Evolutionary conservation across 1,140 invertebrate species (phyloP).

Genomic region (Chymomyza costata): DNA sequence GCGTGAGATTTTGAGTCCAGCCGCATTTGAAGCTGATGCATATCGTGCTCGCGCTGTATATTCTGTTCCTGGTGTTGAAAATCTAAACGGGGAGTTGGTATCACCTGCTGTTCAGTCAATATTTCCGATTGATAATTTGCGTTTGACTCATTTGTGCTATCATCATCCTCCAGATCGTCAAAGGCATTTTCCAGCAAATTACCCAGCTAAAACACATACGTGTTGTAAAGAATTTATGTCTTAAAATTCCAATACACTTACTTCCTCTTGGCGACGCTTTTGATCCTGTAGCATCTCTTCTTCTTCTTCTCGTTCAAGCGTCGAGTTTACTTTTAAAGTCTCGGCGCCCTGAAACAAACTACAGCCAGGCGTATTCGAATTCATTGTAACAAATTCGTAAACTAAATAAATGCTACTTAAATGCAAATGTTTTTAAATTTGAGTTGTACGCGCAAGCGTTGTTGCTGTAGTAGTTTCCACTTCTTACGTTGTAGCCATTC

Average conservation of each 20-base stretch:
- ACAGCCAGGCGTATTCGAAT: conserved; percentile 78
- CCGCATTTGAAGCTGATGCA: conserved; percentile 53
- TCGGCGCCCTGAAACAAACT: conserved; percentile 79
- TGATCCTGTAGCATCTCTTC: conserved; percentile 79
- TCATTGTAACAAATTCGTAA: background rate
- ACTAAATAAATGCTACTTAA: background rate
- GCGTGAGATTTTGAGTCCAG: conserved; percentile 54
- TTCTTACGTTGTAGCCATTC: too few relatives aligned
- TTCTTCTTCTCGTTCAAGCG: conserved; percentile 77
- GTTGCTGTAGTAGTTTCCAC: too few relatives aligned
- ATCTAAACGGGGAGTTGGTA: conserved; percentile 2
- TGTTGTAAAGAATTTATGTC: background rate
- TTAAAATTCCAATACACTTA: conserved; percentile 40
- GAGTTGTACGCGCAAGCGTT: too few relatives aligned
- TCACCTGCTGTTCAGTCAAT: conserved; percentile 24
- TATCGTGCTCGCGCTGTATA: conserved; percentile 25
- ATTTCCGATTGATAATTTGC: conserved; percentile 49
- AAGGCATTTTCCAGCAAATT: conserved; percentile 78
- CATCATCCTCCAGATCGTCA: conserved; percentile 78
- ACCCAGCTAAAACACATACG: conserved; percentile 73
- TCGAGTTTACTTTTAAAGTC: conserved; percentile 78
- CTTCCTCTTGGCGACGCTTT: conserved; percentile 78
- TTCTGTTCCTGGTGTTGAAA: conserved; percentile 13
- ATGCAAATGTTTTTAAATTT: conserved; percentile 20
- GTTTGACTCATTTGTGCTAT: conserved; percentile 75